A percentile compares a stretch with the other conserved stretches of the same genome.
Evolutionary conservation across 2,888 invertebrate genomes (phyloP).

Genomic region (Eilema depressum): DNA sequence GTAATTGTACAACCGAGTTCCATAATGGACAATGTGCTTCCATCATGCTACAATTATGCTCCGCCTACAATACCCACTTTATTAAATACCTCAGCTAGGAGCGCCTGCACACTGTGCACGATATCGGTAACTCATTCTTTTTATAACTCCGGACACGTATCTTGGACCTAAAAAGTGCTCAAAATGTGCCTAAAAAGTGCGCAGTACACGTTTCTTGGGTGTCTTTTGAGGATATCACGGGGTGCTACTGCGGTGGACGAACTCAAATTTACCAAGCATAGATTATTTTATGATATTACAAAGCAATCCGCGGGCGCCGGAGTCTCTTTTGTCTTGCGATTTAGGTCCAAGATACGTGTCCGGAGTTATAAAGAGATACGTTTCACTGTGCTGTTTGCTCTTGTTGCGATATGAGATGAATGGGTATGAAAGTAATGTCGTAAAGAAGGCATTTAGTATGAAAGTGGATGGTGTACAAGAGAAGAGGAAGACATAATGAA

Average conservation of each 20-base stretch:
- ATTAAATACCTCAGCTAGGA: constrained; percentile 22
- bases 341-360: no score
- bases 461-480: background rate
- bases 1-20: constrained; percentile 16
- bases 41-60: constrained; percentile 23
- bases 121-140: background rate
- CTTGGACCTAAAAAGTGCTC: no score
- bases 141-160: no score
- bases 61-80: constrained; percentile 28
- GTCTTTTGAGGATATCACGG: no score
- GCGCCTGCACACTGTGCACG: background rate
- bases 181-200: no score
- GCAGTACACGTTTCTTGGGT: no score
- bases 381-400: background rate
- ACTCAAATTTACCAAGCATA: no score
- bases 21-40: constrained; percentile 27
- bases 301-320: no score
- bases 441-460: background rate
- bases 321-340: no score
- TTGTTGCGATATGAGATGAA: background rate
- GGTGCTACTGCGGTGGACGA: no score
- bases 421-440: background rate
- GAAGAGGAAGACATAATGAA: background rate
- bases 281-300: no score
- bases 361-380: no score